Percentiles rank a stretch among this genome's conserved stretches.
Evolutionary conservation across 2,888 invertebrate species (phyloP).

Genomic region (Drosophila multiciliata): DNA sequence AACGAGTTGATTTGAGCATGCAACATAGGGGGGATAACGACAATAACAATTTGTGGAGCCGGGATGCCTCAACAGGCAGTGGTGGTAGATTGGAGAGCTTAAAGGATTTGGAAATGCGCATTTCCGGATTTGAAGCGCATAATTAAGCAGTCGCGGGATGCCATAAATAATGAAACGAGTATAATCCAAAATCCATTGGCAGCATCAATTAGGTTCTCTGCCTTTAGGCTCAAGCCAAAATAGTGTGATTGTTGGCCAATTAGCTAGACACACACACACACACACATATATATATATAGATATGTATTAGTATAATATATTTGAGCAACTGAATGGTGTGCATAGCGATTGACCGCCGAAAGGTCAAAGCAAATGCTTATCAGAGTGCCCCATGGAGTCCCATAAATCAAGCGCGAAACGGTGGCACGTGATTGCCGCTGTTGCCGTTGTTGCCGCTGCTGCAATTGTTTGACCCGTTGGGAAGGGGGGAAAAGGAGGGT

Average conservation of each 20-base stretch:
- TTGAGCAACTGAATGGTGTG: constrained; percentile 7
- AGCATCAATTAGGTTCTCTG: constrained; percentile 40
- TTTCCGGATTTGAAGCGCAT: constrained; percentile 60
- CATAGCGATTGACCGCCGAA: constrained; percentile 6
- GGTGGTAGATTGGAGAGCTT: constrained; percentile 39
- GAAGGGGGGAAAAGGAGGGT: background rate
- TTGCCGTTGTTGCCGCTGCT: constrained; percentile 9
- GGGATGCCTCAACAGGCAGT: background rate
- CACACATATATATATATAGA: background rate
- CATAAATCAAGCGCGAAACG: constrained; percentile 36
- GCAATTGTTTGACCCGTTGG: constrained; percentile 11
- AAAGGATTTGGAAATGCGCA: constrained; percentile 66
- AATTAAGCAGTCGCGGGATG: constrained; percentile 61
- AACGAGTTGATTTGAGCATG: background rate
- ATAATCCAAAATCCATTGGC: constrained; percentile 46
- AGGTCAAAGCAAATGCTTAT: constrained; percentile 46
- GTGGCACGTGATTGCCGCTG: constrained; percentile 56
- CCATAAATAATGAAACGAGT: constrained; percentile 64
- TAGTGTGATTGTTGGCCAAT: constrained; percentile 35
- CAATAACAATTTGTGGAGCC: constrained; percentile 19
- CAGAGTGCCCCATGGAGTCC: constrained; percentile 19
- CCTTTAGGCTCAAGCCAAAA: constrained; percentile 25
- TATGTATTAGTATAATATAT: constrained; percentile 7
- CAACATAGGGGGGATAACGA: constrained; percentile 4
- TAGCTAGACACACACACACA: constrained; percentile 16